Base-by-base conservation (phyloP, 2,113 vertebrate genomes). In the Danio rerio region DNA sequence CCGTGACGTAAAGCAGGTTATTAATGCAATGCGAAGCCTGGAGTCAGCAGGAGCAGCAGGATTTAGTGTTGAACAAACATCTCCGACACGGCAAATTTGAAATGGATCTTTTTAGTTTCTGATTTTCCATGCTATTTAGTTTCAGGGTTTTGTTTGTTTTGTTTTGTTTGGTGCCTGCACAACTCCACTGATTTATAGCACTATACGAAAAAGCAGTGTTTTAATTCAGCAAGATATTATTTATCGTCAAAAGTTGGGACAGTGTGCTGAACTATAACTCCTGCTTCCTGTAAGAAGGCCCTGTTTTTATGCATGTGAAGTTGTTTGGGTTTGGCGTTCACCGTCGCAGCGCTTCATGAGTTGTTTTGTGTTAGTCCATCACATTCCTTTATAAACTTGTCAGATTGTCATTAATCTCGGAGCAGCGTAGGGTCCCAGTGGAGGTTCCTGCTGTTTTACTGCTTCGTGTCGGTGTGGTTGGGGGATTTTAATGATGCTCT, bases 391-490 rank as follows among this genome's bases (percentile, higher is more conserved):
- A 62, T 88, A 88, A 90, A 86, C 43, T 31, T 85, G 69, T 81
- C 81, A 75, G 49, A 73, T 80, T 88, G 78, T 82, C 85, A 86
- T 91, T 75, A 86, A 85, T 91, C 83, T 79, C 15, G 15, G 50
- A 18, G 71, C 56, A 18, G 70, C 75, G 70, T 43, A 31, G 66
- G 63, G 45, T 86, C 83, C 89, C 89, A 87, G 84, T 91, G 88
- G 86, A 89, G 81, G 85, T 89, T 84, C 81, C 87, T 88, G 74
- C 81, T 71, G 80, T 90, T 93, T 93, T 91, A 92, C 83, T 88
- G 88, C 85, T 71, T 87, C 63, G 78, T 90, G 87, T 88, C 81
- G 52, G 85, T 68, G 56, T 56, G 76, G 40, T 65, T 80, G 76
- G 76, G 72, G 85, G 83, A 82, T 90, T 85, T 91, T 81, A 87